Percentiles rank a stretch among this genome's conserved stretches.
phyloP scores from a whole-genome alignment of 2,797 vertebrate genomes.

The Crenichthys baileyi region DNA sequence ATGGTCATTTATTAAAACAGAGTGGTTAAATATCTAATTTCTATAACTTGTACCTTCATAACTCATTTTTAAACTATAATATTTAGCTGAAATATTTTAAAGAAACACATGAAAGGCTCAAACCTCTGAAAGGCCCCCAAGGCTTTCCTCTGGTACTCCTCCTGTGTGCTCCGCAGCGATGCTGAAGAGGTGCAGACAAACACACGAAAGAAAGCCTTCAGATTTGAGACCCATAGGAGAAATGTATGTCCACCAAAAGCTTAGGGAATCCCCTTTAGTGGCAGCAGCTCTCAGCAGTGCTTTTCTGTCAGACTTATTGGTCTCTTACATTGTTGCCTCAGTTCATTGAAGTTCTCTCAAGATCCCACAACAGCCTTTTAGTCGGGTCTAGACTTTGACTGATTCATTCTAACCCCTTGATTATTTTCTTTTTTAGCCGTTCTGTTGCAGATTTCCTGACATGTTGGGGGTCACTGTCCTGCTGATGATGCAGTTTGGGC shows the following conservation, averaged over 20 bases:
- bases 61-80: neutral
- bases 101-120: conserved; percentile 40
- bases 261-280: neutral
- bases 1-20: neutral
- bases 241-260: neutral
- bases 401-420: neutral
- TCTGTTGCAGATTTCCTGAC: neutral
- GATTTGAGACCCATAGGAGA: neutral
- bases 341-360: neutral
- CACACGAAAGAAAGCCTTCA: conserved; percentile 2
- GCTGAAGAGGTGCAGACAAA: conserved; percentile 78
- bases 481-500: too few species aligned
- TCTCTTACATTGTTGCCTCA: neutral
- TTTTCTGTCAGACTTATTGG: neutral
- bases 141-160: conserved; percentile 97
- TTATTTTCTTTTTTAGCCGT: neutral
- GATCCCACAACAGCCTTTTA: neutral
- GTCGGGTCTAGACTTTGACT: too few species aligned
- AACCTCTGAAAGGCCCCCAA: conserved; percentile 97
- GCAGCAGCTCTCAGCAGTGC: too few species aligned
- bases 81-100: conserved; percentile 1
- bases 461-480: too few species aligned
- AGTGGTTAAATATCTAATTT: neutral
- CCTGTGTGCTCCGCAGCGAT: conserved; percentile 92
- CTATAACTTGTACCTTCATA: too few species aligned